Evolutionary conservation across 92 coral and sea anemone species (phyloP), one percentile per base, ranked within the genome.

Genomic region (Galaxea fascicularis): DNA sequence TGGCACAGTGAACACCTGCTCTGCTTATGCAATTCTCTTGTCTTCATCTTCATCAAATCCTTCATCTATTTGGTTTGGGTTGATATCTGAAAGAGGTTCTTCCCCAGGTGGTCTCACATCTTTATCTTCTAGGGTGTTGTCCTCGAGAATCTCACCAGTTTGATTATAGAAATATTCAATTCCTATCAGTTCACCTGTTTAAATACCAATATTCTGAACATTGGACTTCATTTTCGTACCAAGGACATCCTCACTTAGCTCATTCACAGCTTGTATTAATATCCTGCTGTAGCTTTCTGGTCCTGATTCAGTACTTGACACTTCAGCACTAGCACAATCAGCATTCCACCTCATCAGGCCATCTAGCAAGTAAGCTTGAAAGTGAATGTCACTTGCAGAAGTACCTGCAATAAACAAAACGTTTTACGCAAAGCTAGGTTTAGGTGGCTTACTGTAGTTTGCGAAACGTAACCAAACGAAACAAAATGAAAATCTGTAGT

Each of bases 141-240:
- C 75, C 15, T 64, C 17, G 28, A 72, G 90, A 1, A 73, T 74
- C 53, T 86, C 16, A 0, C 91, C 91, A 77, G 95, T 89, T 45
- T 79, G 89, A 20, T 58, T 46, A 62, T 59, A 82, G 25, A 86
- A 41, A 57, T 92, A 89, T 41, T 89, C 87, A 16, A 89, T 82
- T n/a, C 85, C 93, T 62, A 89, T 86, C 35, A 70, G 87, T 71
- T 93, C 90, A 26, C 95, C 93, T 52, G 90, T 86, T 73, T 80
- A 76, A 0, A 56, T 30, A 4, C 89, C 80, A 22, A 79, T 46
- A 65, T 78, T 26, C 60, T 72, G 77, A 51, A 83, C 14, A 60
- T 54, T 31, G 46, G 73, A 67, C 77, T 56, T 45, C 5, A 90
- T 57, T 31, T 57, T 54, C 57, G 73, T 85, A 20, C 88, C 90